Conservation (phyloP, 2,888 invertebrate species). For the Aelia acuminata region DNA sequence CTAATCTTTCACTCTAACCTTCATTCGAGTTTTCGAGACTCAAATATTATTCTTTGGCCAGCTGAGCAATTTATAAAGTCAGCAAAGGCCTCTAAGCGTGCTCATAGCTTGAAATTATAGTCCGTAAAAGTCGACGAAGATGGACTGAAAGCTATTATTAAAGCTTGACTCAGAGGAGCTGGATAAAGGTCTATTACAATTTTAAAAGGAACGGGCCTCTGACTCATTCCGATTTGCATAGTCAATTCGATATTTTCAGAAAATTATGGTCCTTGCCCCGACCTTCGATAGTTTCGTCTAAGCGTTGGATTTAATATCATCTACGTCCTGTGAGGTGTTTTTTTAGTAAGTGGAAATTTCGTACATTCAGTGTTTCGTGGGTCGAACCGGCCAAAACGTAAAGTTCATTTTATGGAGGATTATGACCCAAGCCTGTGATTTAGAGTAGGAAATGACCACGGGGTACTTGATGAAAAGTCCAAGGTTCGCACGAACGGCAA, state of each 20-base stretch:
- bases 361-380: background rate
- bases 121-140: slow-evolving; percentile 32
- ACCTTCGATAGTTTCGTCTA: slow-evolving; percentile 8
- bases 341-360: background rate
- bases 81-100: slow-evolving; percentile 29
- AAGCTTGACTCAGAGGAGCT: slow-evolving; percentile 40
- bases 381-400: background rate
- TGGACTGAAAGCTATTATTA: slow-evolving; percentile 46
- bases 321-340: background rate
- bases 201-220: slow-evolving; percentile 37
- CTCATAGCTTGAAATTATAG: slow-evolving; percentile 30
- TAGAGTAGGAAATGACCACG: background rate
- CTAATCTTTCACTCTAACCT: background rate
- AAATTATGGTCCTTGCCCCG: slow-evolving; percentile 11
- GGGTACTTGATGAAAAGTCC: background rate
- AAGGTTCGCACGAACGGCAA: background rate
- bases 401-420: background rate
- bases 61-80: background rate
- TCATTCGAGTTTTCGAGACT: background rate
- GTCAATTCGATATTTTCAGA: slow-evolving; percentile 43
- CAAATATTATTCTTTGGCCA: background rate
- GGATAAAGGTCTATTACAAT: slow-evolving; percentile 49
- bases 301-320: slow-evolving; percentile 7
- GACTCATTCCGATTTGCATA: slow-evolving; percentile 40
- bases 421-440: background rate